phyloP scores from a whole-genome alignment of 2,797 vertebrate species.

The Sparidentex hasta region DNA sequence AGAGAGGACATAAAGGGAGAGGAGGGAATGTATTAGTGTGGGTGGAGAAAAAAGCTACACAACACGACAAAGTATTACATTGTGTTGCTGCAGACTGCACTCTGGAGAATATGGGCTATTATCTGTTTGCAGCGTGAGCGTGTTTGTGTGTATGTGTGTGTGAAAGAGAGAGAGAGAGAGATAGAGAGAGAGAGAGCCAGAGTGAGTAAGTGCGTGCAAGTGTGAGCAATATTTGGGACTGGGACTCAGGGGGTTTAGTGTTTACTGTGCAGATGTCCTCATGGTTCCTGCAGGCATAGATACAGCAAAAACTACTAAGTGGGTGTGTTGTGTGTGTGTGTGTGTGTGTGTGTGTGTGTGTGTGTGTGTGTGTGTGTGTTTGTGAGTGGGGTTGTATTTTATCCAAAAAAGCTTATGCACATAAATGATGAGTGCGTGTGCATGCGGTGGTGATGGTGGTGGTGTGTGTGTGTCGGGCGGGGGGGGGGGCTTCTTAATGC shows the following conservation, averaged over 20 bases:
- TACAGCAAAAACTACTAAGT: constrained; percentile 42
- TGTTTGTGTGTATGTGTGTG: constrained; percentile 14
- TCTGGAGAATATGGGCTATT: constrained; percentile 59
- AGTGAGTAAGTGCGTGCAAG: constrained; percentile 52
- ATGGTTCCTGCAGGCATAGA: constrained; percentile 65
- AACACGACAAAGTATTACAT: constrained; percentile 51
- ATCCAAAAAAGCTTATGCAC: constrained; percentile 54
- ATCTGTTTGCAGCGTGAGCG: constrained; percentile 49
- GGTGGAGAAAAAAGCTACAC: constrained; percentile 32
- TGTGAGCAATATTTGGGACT: constrained; percentile 69
- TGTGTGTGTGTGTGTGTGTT: constrained; percentile 14
- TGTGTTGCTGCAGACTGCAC: constrained; percentile 56
- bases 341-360: constrained; percentile 30
- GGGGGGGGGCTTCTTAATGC: constrained; percentile 20
- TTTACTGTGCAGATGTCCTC: constrained; percentile 76
- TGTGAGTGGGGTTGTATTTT: constrained; percentile 20
- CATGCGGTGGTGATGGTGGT: constrained; percentile 5
- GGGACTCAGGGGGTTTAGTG: constrained; percentile 60
- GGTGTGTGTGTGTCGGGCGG: constrained; percentile 11
- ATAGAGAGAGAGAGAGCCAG: constrained; percentile 6
- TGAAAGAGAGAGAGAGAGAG: constrained; percentile 4
- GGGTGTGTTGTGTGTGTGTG: constrained; percentile 39
- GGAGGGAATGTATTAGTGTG: constrained; percentile 19
- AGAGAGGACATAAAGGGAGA: constrained; percentile 13
- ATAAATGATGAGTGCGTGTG: constrained; percentile 29